Percentiles rank a stretch among this genome's conserved stretches.
Evolutionary conservation across 2,888 invertebrate genomes (phyloP).

Genomic region (Cordilura impudica): DNA sequence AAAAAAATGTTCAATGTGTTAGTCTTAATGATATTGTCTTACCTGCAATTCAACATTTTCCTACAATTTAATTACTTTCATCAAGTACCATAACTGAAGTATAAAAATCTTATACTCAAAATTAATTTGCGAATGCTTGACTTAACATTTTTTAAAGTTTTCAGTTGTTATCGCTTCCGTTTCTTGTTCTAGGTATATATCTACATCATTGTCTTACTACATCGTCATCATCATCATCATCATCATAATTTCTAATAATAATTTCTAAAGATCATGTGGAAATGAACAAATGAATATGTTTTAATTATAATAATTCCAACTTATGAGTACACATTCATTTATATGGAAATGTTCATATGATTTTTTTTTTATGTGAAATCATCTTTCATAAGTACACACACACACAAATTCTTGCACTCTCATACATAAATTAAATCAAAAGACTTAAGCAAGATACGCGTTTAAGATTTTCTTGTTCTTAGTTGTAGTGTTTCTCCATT

Average conservation of each 20-base stretch:
- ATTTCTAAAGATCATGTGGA: too few species aligned
- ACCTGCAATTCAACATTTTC: too few species aligned
- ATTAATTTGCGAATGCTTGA: background rate
- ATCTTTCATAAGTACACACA: background rate
- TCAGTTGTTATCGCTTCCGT: slow-evolving; percentile 44
- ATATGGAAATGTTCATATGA: background rate
- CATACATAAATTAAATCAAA: slow-evolving; percentile 15
- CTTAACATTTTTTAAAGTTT: background rate
- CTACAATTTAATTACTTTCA: too few species aligned
- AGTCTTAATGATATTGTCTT: too few species aligned
- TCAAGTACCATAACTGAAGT: too few species aligned
- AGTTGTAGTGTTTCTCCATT: background rate
- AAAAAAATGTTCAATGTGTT: too few species aligned
- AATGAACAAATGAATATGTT: slow-evolving; percentile 4
- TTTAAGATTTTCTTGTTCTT: background rate
- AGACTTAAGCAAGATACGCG: slow-evolving; percentile 35
- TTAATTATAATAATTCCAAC: slow-evolving; percentile 8
- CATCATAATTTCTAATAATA: too few species aligned
- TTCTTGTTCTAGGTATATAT: background rate
- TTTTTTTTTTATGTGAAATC: background rate
- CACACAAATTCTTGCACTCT: background rate
- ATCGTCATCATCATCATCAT: too few species aligned
- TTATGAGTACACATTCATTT: background rate
- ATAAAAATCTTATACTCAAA: too few species aligned
- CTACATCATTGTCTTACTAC: too few species aligned